phyloP scores from a whole-genome alignment of 1,140 invertebrate genomes.

The Drosophila subpulchrella region DNA sequence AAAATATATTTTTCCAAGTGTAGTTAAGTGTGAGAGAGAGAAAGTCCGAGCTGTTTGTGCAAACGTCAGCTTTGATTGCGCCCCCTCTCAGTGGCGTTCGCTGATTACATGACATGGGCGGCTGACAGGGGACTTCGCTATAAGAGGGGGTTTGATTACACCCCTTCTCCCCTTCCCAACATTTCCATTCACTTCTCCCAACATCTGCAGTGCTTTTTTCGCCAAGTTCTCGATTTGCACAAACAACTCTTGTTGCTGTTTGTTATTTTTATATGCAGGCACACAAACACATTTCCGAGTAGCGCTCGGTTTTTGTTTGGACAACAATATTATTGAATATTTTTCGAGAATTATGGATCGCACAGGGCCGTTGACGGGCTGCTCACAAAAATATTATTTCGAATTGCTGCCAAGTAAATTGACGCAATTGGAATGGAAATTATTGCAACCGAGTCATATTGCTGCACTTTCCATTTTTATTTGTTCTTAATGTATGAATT shows the following conservation, averaged over 20 bases:
- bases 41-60: constrained; percentile 18
- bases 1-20: not conserved
- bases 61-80: constrained; percentile 19
- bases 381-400: constrained; percentile 25
- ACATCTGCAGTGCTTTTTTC: constrained; percentile 20
- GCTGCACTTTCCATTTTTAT: not conserved
- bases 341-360: constrained; percentile 19
- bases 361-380: not conserved
- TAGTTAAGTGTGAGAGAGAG: not conserved
- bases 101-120: constrained; percentile 8
- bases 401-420: constrained; percentile 22
- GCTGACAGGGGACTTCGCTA: not conserved
- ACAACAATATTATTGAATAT: constrained; percentile 36
- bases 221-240: constrained; percentile 19
- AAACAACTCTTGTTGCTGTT: constrained; percentile 31
- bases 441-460: constrained; percentile 1
- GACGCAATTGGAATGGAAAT: constrained; percentile 20
- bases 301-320: constrained; percentile 11
- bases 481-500: too few relatives aligned
- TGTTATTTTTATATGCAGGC: constrained; percentile 25
- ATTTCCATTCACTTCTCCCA: not conserved
- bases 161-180: not conserved
- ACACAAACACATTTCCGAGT: constrained; percentile 9
- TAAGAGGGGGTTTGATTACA: not conserved
- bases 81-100: not conserved